These are phyloP conservation scores for Apis cerana DNA, from an alignment of 1,140 invertebrate species.

Conservation along the genomic window DNA sequence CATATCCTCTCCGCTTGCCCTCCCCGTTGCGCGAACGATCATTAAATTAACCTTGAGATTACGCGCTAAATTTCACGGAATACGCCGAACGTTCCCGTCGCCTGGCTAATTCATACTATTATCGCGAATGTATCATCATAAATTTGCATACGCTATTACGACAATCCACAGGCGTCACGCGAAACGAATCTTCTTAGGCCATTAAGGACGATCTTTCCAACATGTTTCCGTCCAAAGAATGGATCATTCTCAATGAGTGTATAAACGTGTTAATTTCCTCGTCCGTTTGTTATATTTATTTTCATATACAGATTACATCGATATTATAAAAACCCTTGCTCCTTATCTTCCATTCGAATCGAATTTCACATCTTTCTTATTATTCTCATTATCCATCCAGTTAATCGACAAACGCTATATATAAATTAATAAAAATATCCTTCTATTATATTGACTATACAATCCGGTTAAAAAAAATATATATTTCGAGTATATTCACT, in stretches of 20 bases:
- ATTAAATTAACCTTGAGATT: constrained; percentile 41
- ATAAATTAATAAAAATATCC: no score
- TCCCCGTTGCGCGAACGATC: constrained; percentile 9
- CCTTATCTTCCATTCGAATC: no score
- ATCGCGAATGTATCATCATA: constrained; percentile 71
- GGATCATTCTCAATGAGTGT: neutral
- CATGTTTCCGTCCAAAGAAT: neutral
- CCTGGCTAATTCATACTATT: constrained; percentile 37
- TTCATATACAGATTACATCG: no score
- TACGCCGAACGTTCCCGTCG: constrained; percentile 29
- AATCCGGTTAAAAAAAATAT: no score
- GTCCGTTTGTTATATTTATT: neutral
- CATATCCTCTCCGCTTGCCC: neutral
- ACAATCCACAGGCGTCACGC: constrained; percentile 64
- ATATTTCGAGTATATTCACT: no score
- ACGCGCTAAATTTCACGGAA: constrained; percentile 50
- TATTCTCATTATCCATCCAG: no score
- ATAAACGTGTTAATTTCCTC: no score
- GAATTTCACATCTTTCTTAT: no score
- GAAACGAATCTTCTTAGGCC: constrained; percentile 33
- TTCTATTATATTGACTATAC: no score
- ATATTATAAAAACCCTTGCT: no score
- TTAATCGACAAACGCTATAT: no score
- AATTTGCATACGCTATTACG: constrained; percentile 72
- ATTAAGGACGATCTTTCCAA: constrained; percentile 18